Evolutionary conservation across 2,797 vertebrate genomes (phyloP).

Genomic region (Margarornis squamiger): DNA sequence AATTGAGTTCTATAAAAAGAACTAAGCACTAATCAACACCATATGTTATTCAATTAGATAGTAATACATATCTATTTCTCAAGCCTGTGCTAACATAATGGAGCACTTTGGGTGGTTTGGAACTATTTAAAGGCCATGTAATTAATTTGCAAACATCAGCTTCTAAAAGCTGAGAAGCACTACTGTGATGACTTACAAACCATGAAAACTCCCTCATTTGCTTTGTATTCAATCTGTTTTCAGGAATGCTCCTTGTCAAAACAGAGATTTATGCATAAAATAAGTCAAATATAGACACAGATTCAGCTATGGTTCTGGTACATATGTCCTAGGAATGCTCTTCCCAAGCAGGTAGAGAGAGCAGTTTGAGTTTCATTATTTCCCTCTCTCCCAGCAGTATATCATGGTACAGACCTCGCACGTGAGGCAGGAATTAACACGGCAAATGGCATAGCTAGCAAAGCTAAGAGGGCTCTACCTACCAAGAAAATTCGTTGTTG

Average conservation of each 20-base stretch:
- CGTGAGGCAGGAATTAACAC: background rate
- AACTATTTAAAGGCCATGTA: slow-evolving; percentile 61
- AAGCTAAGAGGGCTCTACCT: background rate
- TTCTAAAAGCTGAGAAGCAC: slow-evolving; percentile 40
- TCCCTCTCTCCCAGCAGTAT: background rate
- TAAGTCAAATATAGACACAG: accelerated
- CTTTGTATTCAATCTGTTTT: background rate
- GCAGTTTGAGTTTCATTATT: background rate
- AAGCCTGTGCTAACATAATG: slow-evolving; percentile 60
- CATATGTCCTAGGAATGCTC: background rate
- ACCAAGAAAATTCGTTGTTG: background rate
- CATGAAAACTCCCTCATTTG: background rate
- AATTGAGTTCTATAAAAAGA: slow-evolving; percentile 67
- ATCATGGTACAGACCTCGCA: background rate
- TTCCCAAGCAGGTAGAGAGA: background rate
- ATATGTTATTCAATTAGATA: slow-evolving; percentile 71
- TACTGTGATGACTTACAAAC: slow-evolving; percentile 8
- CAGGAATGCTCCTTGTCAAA: background rate
- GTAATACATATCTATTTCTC: slow-evolving; percentile 65
- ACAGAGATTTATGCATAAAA: background rate
- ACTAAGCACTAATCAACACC: slow-evolving; percentile 67
- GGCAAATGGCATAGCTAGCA: background rate
- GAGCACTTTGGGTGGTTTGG: slow-evolving; percentile 47
- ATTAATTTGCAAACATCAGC: slow-evolving; percentile 67
- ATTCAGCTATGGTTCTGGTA: background rate